A percentile compares a stretch with the other conserved stretches of the same genome.
Evolutionary conservation across 2,888 invertebrate species (phyloP).

Genomic region (Stenurella melanura): DNA sequence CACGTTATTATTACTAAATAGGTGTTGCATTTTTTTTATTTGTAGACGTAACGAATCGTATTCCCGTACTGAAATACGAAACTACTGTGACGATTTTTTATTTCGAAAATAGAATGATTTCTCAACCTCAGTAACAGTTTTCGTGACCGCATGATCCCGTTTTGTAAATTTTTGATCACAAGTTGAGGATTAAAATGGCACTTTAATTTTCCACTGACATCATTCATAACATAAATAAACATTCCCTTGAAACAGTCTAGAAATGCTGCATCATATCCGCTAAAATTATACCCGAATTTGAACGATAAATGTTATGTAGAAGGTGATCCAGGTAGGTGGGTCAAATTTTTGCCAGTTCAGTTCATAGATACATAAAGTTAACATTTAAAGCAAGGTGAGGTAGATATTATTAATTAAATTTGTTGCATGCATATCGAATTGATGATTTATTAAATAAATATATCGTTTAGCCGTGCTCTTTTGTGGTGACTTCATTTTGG

Average conservation of each 20-base stretch:
- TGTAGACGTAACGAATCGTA: conserved; percentile 12
- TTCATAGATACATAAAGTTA: neutral
- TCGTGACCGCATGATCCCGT: neutral
- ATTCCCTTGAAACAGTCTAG: neutral
- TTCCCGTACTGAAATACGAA: neutral
- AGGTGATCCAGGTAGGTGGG: conserved; percentile 2
- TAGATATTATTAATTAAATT: neutral
- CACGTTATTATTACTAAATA: conserved; percentile 24
- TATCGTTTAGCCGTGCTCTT: too few relatives aligned
- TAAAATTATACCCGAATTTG: conserved; percentile 3
- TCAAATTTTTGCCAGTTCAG: neutral
- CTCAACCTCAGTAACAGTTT: neutral
- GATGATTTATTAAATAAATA: neutral
- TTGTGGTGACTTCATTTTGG: too few relatives aligned
- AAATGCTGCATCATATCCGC: conserved; percentile 1
- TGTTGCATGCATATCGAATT: neutral
- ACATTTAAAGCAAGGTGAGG: neutral
- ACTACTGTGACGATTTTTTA: neutral
- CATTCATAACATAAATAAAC: neutral
- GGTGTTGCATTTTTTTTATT: conserved; percentile 15
- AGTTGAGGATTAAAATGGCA: neutral
- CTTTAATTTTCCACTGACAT: neutral
- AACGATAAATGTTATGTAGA: neutral
- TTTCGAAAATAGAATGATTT: neutral
- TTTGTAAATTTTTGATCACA: neutral